phyloP scores from a whole-genome alignment of 2,888 invertebrate genomes.

The Cephalotes varians region DNA sequence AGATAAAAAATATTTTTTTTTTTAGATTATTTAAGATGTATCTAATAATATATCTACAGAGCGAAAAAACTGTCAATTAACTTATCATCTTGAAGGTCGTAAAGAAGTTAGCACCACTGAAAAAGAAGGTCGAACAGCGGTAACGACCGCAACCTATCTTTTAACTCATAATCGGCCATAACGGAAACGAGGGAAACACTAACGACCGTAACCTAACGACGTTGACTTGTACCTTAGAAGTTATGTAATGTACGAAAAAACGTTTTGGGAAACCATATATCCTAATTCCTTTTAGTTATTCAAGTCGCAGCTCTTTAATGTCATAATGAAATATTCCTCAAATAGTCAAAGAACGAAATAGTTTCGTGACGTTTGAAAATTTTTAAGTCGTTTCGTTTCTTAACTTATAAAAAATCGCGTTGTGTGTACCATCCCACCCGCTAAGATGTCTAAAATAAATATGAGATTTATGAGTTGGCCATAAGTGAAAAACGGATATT shows the following conservation, averaged over 20 bases:
- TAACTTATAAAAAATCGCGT: neutral
- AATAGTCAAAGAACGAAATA: constrained; percentile 52
- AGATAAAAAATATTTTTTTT: neutral
- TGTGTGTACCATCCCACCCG: neutral
- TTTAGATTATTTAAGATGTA: neutral
- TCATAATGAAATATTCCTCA: constrained; percentile 66
- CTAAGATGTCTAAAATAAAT: neutral
- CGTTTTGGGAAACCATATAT: constrained; percentile 1
- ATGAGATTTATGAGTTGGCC: constrained; percentile 1
- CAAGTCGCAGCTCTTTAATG: constrained; percentile 50
- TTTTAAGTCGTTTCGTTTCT: neutral
- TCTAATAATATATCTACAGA: neutral
- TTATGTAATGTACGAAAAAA: neutral
- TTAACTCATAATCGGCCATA: constrained; percentile 63
- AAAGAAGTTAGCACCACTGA: constrained; percentile 6
- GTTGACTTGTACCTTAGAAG: neutral
- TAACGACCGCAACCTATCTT: constrained; percentile 32
- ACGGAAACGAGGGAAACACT: constrained; percentile 59
- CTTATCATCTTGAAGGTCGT: neutral
- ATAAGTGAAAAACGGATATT: constrained; percentile 4
- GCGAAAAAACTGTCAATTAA: neutral
- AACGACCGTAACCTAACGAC: neutral
- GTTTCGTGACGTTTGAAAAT: neutral
- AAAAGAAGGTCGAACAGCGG: neutral
- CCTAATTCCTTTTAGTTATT: neutral